Evolutionary conservation across 2,888 invertebrate genomes (phyloP), one percentile per base, ranked within the genome.

Genomic region (Aspidiotus destructor): DNA sequence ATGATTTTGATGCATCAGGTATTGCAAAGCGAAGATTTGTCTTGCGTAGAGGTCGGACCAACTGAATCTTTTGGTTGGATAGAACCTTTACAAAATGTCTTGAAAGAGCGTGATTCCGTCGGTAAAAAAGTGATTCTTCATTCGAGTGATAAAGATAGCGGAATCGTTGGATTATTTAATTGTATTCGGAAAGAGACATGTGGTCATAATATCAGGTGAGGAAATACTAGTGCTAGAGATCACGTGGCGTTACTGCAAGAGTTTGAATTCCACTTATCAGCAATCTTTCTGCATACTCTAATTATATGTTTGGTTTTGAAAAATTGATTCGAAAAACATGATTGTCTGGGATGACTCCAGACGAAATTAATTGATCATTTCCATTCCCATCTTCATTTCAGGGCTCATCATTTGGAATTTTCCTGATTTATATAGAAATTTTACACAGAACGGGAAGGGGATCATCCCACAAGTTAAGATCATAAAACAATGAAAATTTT

Each of bases 101-200:
- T 69, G 28, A 62, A 55, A 41, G 41, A 60, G n/a, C 41, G 55
- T 11, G 16, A 65, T 9, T 42, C 10, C 11, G 28, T 28, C 54
- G n/a, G 40, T 15, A 44, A 57, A 16, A 60, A 60, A 48, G 62
- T 62, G 2, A 57, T 69, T 41, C 53, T 69, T 13, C 62, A 69
- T 41, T 61, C 69, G 3, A 57, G 86, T 74, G 85, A 86, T 60
- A 84, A 86, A 73, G 81, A 82, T 41, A 74, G 84, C 76, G 97
- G 98, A 62, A 81, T 91, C 72, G 81, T 95, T 69, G 98, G 98
- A 61, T 82, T 98, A 76, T 86, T 88, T 75, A 88, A 92, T 76
- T 99, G 98, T 78, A 81, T 98, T 73, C 87, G 88, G 74, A 85
- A 84, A 73, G 96, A 97, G 81, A 83, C 87, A 10, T 92, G 92